Base-by-base conservation (phyloP, 2,797 vertebrate species). In the Xenops minutus region DNA sequence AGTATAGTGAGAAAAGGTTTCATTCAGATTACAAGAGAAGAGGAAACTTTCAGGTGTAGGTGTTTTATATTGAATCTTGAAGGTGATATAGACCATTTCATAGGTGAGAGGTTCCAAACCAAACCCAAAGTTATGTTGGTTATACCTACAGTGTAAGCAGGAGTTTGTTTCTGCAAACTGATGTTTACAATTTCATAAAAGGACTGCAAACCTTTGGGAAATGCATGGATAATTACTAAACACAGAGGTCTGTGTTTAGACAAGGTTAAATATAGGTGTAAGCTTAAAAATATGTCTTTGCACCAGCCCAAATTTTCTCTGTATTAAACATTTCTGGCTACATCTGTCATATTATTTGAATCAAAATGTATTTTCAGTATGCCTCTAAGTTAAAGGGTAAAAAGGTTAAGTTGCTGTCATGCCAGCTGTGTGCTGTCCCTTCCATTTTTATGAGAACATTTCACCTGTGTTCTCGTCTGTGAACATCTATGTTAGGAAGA, bases 191-290 rank as follows among this genome's bases (percentile, higher is more conserved):
- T 71, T 84, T 82, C 52, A 67, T 52, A 8, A 86, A 93, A 92
- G 27, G 59, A 86, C 41, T 79, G 32, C 18, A 63, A 91, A 85
- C 43, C 62, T 92, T 85, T 78, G 76, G 52, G 52, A 92, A 92
- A 85, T 91, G 49, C 44, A 29, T 56, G 36, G 62, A 63, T 94
- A 88, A 92, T 94, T 85, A 67, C 55, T 84, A 63, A 94, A 88
- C n/a, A 36, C 48, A 56, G 69, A 77, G 59, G 67, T 90, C 88
- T 94, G 48, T 79, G 79, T 87, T 89, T 89, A 89, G 86, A 94
- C 90, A 92, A 89, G 83, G 92, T 94, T 96, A 93, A 96, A 92
- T 95, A 92, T 77, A 86, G 59, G 85, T 93, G n/a, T 85, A 77
- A 88, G 69, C 27, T 92, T 69, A 94, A 84, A 96, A 90, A 81